These are phyloP conservation scores for Drosophila tripunctata DNA, from an alignment of 2,888 invertebrate genomes.

Conservation along the genomic window DNA sequence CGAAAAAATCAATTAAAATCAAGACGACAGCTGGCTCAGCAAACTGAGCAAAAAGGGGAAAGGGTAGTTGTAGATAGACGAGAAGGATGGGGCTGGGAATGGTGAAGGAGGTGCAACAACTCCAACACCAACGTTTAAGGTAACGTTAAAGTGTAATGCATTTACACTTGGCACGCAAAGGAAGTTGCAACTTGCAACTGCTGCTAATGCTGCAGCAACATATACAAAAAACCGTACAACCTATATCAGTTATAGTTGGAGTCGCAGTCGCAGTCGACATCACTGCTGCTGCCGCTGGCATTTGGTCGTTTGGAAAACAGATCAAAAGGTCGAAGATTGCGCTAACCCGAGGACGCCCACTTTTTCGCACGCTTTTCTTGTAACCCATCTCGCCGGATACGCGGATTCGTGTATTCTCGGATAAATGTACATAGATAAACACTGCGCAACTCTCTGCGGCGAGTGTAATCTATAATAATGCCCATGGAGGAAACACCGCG, in stretches of 20 bases:
- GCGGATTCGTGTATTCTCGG: slow-evolving; percentile 39
- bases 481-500: slow-evolving; percentile 19
- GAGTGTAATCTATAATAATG: slow-evolving; percentile 62
- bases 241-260: slow-evolving; percentile 14
- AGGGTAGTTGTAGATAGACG: not conserved
- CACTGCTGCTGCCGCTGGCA: slow-evolving; percentile 31
- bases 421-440: slow-evolving; percentile 62
- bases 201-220: slow-evolving; percentile 54
- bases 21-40: slow-evolving; percentile 47
- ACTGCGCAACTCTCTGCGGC: slow-evolving; percentile 16
- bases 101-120: not conserved
- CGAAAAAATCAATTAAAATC: slow-evolving; percentile 72
- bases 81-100: not conserved
- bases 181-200: slow-evolving; percentile 71
- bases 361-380: slow-evolving; percentile 76
- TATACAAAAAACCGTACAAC: slow-evolving; percentile 23
- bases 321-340: slow-evolving; percentile 80
- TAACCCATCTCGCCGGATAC: slow-evolving; percentile 62
- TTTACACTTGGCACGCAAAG: slow-evolving; percentile 79
- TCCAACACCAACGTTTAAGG: slow-evolving; percentile 59
- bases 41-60: slow-evolving; percentile 1
- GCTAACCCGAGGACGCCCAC: slow-evolving; percentile 75
- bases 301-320: slow-evolving; percentile 64
- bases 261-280: slow-evolving; percentile 2
- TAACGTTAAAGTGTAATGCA: slow-evolving; percentile 74